These are phyloP conservation scores for Megalopta genalis DNA, from an alignment of 1,140 invertebrate genomes.

Conservation along the genomic window DNA sequence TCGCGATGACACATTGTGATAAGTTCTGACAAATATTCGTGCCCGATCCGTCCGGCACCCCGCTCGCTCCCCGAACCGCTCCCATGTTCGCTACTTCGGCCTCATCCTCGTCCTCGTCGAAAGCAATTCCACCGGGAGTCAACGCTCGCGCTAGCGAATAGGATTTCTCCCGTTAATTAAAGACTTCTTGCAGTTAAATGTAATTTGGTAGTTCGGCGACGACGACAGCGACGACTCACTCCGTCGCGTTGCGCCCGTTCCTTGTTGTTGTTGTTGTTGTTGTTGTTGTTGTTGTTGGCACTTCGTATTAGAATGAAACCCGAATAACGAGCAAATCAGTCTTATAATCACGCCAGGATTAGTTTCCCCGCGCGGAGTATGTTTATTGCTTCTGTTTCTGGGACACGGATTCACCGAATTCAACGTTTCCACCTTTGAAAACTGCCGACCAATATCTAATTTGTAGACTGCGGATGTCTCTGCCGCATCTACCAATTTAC, in stretches of 20 bases:
- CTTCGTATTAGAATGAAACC: neutral
- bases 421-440: too few species aligned
- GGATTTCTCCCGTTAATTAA: constrained; percentile 41
- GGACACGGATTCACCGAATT: too few species aligned
- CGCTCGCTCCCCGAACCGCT: constrained; percentile 17
- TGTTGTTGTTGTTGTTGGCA: neutral
- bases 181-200: constrained; percentile 43
- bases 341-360: neutral
- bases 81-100: constrained; percentile 36
- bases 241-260: neutral
- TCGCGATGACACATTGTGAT: constrained; percentile 64
- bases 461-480: too few species aligned
- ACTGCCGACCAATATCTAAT: too few species aligned
- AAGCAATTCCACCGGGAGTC: constrained; percentile 30
- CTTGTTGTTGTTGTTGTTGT: neutral
- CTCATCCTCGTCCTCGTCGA: neutral
- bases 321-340: constrained; percentile 14
- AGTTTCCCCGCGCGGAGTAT: neutral
- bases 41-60: neutral
- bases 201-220: constrained; percentile 35
- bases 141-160: constrained; percentile 1
- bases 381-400: too few species aligned
- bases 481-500: too few species aligned
- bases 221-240: neutral
- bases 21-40: constrained; percentile 66